These are phyloP conservation scores for Halichoeres trimaculatus DNA, from an alignment of 2,113 vertebrate species.

Conservation along the genomic window DNA sequence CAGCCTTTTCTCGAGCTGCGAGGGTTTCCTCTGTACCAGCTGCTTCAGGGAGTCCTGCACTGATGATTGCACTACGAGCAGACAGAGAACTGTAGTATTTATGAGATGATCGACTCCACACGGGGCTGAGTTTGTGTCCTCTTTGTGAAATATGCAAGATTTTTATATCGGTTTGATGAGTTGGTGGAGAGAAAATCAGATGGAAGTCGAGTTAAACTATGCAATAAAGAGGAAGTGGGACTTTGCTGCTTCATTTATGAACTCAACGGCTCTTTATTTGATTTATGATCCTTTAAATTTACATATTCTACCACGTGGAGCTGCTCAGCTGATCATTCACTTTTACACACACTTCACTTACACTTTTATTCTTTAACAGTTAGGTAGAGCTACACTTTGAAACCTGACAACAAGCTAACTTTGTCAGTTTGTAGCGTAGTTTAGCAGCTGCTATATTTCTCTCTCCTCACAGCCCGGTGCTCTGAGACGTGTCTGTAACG, in stretches of 20 bases:
- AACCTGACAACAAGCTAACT: no score
- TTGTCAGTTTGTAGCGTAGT: no score
- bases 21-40: constrained; percentile 15
- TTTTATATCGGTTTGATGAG: not conserved
- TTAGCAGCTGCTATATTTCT: no score
- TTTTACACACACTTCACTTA: no score
- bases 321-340: no score
- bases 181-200: not conserved
- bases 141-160: constrained; percentile 23
- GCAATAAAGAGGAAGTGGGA: constrained; percentile 60
- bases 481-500: no score
- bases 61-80: constrained; percentile 27
- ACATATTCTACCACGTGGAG: no score
- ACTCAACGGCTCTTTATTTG: not conserved
- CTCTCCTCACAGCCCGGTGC: no score
- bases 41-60: constrained; percentile 29
- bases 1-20: constrained; percentile 23
- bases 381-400: no score
- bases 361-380: no score
- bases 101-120: not conserved
- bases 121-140: not conserved
- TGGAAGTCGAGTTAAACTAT: constrained; percentile 30
- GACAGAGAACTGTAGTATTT: constrained; percentile 6
- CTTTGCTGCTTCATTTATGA: not conserved
- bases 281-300: not conserved